A percentile compares a stretch with the other conserved stretches of the same genome.
Evolutionary conservation across 2,888 invertebrate species (phyloP).

Genomic region (Philhelius pedissequus): DNA sequence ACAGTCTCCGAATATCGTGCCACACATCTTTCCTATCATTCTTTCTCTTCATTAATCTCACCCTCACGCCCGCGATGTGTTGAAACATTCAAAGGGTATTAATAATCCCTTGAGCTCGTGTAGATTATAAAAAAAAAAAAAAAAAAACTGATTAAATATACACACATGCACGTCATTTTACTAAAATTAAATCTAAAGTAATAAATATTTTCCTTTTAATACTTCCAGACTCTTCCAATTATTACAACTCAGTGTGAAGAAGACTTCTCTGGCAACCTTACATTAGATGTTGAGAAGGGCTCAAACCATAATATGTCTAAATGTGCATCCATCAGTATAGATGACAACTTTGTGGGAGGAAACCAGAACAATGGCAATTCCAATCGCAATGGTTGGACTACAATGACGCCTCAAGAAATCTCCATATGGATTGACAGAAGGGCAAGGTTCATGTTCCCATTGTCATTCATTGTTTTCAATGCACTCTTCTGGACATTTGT

Average conservation of each 20-base stretch:
- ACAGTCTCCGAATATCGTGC: too few relatives aligned
- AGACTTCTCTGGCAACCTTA: conserved; percentile 73
- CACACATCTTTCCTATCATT: too few relatives aligned
- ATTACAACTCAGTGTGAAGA: conserved; percentile 85
- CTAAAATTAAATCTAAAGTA: too few relatives aligned
- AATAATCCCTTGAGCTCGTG: too few relatives aligned
- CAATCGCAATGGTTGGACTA: conserved; percentile 83
- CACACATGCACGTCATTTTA: too few relatives aligned
- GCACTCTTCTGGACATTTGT: conserved; percentile 89
- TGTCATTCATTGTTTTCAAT: conserved; percentile 89
- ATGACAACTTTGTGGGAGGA: conserved; percentile 67
- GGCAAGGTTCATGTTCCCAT: conserved; percentile 88
- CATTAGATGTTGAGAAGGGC: conserved; percentile 69
- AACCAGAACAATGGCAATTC: conserved; percentile 74
- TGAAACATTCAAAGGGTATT: too few relatives aligned
- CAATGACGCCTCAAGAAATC: conserved; percentile 93
- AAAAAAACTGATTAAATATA: too few relatives aligned
- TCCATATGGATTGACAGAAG: conserved; percentile 91
- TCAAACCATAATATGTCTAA: conserved; percentile 62
- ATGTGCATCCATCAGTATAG: conserved; percentile 59
- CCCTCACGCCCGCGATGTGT: too few relatives aligned
- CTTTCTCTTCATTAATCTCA: too few relatives aligned
- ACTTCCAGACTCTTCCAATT: conserved; percentile 81
- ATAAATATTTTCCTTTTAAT: neutral
- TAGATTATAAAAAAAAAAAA: too few relatives aligned